phyloP scores from a whole-genome alignment of 2,113 vertebrate species.

The Tonatia bakeri region DNA sequence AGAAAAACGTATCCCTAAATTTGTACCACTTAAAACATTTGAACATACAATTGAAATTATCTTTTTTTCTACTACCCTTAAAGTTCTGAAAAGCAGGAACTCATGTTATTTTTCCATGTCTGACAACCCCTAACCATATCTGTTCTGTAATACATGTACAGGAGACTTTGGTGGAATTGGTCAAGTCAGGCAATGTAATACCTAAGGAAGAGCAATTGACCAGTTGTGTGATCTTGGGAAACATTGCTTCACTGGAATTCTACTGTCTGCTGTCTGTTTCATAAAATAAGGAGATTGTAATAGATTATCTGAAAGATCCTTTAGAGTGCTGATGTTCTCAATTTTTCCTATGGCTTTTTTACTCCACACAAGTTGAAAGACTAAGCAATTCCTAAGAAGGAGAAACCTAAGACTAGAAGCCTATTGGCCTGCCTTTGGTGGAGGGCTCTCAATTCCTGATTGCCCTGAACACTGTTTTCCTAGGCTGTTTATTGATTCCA shows the following conservation, averaged over 20 bases:
- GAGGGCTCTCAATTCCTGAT: neutral
- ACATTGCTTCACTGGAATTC: neutral
- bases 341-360: neutral
- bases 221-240: neutral
- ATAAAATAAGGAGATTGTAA: neutral
- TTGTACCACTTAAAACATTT: neutral
- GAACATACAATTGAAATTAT: neutral
- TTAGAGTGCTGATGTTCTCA: neutral
- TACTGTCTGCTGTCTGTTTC: neutral
- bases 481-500: neutral
- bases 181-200: neutral
- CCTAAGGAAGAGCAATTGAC: neutral
- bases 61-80: neutral
- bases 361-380: neutral
- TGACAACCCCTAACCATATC: neutral
- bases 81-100: neutral
- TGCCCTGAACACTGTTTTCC: neutral
- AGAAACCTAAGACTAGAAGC: neutral
- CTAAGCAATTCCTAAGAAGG: neutral
- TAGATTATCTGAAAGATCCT: neutral
- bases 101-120: neutral
- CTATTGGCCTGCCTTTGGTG: neutral
- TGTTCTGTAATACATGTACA: neutral
- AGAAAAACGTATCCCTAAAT: neutral
- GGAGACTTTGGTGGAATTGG: neutral